Conservation (phyloP, 1,140 invertebrate genomes). For the Eupristina koningsbergeri region DNA sequence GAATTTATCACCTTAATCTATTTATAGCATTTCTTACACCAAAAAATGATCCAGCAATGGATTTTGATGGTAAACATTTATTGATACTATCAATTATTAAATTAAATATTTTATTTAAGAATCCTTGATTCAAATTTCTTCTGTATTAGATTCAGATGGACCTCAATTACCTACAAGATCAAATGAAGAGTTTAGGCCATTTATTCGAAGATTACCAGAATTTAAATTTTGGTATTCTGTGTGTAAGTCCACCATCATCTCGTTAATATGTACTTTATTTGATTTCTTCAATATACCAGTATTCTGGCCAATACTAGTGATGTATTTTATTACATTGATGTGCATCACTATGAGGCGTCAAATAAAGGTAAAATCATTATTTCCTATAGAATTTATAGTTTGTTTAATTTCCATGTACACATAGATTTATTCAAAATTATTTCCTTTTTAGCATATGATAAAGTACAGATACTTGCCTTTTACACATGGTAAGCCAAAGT, state of each 20-base stretch:
- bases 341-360: conserved; percentile 99
- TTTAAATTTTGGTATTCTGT: conserved; percentile 99
- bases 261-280: conserved; percentile 95
- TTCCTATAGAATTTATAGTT: neutral
- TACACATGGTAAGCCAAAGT: conserved; percentile 96
- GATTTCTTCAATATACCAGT: conserved; percentile 99
- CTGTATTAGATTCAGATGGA: conserved; percentile 81
- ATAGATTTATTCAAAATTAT: conserved; percentile 52
- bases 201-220: conserved; percentile 97
- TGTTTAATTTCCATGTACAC: conserved; percentile 12
- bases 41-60: conserved; percentile 97
- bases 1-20: conserved; percentile 99
- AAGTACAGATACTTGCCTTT: conserved; percentile 99
- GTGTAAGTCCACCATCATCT: conserved; percentile 94
- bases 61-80: conserved; percentile 84
- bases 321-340: conserved; percentile 99
- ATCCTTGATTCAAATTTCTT: conserved; percentile 26
- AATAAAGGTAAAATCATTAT: conserved; percentile 87
- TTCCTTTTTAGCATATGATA: conserved; percentile 96
- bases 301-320: conserved; percentile 99
- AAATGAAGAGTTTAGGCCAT: conserved; percentile 98
- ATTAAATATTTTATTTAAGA: neutral
- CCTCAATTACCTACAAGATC: conserved; percentile 94
- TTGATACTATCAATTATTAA: conserved; percentile 4
- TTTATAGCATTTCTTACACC: conserved; percentile 99